Base-by-base conservation (phyloP, 2,888 invertebrate genomes). In the Andricus quercusramuli region DNA sequence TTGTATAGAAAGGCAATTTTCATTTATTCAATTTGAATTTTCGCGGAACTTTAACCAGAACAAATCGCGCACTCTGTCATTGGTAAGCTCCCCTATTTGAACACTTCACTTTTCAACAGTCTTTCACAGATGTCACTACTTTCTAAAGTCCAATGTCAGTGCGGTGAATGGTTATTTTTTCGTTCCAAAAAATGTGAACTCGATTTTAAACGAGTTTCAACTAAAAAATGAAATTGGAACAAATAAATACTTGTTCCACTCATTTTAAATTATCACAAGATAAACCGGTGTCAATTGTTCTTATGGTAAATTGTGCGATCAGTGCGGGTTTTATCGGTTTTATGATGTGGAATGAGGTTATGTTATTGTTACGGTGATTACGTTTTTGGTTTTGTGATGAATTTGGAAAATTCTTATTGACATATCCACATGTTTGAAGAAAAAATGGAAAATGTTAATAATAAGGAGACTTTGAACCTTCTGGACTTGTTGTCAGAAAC, bases 391-490 rank as follows among this genome's bases (percentile, higher is more conserved):
- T 77, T 44, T n/a, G 44, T n/a, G 44, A 17, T 80, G 8, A 59
- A 47, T 78, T 51, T 44, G 11, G 78, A 76, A 74, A 51, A 44
- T 80, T 84, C 67, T 41, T 80, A 79, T n/a, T 32, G 20, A 13
- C 2, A 13, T 32, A 32, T 32, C 0, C n/a, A 9, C 22, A 68
- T 70, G 74, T 56, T 74, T 70, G 70, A 70, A 17, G 66, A 68
- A 66, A 88, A 82, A 82, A 92, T 92, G 92, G 90, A 90, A 81
- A 89, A 88, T 82, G 83, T 85, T n/a, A 91, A 89, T 80, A 94
- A 94, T 89, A 95, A 95, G 89, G 95, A 95, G 93, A 95, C 95
- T 85, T 95, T 95, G 90, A 94, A 95, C 86, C 94, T 95, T 68
- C 90, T 95, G 88, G 95, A 95, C 88, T 74, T 74, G 5, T 90